A percentile compares a stretch with the other conserved stretches of the same genome.
Evolutionary conservation across 1,140 invertebrate genomes (phyloP).

Genomic region (Wiebesia pumilae): DNA sequence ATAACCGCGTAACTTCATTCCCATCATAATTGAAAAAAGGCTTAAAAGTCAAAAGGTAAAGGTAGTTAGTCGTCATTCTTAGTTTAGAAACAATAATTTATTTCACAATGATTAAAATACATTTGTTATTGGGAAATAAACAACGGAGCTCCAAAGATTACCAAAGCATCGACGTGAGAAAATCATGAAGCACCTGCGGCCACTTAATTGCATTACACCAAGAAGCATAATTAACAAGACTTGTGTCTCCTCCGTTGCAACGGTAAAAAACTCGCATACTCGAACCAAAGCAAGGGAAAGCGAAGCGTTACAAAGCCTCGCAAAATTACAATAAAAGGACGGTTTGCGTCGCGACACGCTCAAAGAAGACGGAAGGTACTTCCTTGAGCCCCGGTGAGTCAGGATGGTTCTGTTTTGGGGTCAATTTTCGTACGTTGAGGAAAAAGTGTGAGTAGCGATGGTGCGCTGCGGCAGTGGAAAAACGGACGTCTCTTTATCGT

Average conservation of each 20-base stretch:
- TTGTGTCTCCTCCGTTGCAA: not conserved
- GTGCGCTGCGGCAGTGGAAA: not conserved
- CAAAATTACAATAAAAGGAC: slow-evolving; percentile 44
- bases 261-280: not conserved
- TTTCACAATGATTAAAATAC: not conserved
- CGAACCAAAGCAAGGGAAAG: not conserved
- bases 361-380: slow-evolving; percentile 14
- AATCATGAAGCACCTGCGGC: not conserved
- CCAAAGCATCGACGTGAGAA: not conserved
- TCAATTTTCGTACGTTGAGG: not conserved
- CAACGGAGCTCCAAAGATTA: not conserved
- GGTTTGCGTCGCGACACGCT: not conserved
- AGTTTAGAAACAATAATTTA: not conserved
- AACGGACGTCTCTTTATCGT: slow-evolving; percentile 55
- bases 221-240: not conserved
- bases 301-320: not conserved
- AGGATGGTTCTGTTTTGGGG: not conserved
- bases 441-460: not conserved
- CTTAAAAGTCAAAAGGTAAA: not conserved
- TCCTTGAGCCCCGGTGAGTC: not conserved
- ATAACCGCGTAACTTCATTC: too few relatives aligned
- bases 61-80: not conserved
- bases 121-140: not conserved
- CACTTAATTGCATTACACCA: not conserved
- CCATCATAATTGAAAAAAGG: not conserved